Evolutionary conservation across 2,797 vertebrate genomes (phyloP).

Genomic region (Poliocrania exsul): DNA sequence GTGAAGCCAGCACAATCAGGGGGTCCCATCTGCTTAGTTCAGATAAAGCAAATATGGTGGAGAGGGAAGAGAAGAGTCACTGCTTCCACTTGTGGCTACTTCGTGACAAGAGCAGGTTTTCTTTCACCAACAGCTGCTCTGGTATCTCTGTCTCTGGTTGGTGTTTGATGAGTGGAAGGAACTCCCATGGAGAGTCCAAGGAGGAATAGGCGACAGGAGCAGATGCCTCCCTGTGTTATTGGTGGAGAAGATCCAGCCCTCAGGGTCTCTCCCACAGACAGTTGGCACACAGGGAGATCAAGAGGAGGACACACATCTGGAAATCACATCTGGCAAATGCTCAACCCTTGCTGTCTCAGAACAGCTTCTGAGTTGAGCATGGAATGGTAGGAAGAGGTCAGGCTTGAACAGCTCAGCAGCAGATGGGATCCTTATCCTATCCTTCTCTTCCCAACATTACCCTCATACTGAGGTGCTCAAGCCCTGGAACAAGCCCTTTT

Average conservation of each 20-base stretch:
- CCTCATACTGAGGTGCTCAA: not conserved
- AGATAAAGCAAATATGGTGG: not conserved
- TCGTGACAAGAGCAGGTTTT: not conserved
- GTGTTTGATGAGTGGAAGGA: accelerated
- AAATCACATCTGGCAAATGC: not conserved
- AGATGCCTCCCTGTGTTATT: not conserved
- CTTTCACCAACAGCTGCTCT: not conserved
- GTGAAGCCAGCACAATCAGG: not conserved
- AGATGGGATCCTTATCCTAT: not conserved
- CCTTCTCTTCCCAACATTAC: not conserved
- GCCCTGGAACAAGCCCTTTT: not conserved
- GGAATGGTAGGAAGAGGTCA: not conserved
- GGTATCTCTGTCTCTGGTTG: not conserved
- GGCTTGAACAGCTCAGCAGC: not conserved
- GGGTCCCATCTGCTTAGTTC: not conserved
- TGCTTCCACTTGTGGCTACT: not conserved
- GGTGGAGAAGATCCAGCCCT: not conserved
- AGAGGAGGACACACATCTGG: not conserved
- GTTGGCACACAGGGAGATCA: not conserved
- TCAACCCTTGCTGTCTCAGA: not conserved
- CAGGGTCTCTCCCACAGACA: not conserved
- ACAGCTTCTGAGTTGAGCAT: not conserved
- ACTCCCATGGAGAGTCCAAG: accelerated
- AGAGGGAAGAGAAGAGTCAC: not conserved
- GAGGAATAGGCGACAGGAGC: not conserved